phyloP scores from a whole-genome alignment of 2,797 vertebrate genomes.

The Columba guinea region DNA sequence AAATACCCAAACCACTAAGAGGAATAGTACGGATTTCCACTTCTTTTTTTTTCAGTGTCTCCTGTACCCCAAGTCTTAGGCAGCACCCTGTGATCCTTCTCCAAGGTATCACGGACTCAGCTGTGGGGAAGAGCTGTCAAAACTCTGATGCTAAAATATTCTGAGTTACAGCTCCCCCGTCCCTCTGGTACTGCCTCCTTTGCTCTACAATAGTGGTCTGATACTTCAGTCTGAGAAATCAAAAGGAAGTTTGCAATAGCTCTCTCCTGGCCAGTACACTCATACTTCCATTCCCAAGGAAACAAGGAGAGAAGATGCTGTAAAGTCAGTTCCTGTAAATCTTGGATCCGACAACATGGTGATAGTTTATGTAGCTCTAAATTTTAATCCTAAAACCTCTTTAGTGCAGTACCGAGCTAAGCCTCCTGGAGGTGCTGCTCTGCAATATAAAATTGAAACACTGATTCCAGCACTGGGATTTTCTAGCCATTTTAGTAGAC shows the following conservation, averaged over 20 bases:
- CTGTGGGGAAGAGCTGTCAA: neutral
- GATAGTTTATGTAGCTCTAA: neutral
- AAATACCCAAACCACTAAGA: neutral
- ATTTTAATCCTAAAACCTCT: neutral
- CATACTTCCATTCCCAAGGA: neutral
- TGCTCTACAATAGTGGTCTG: neutral
- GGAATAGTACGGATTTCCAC: neutral
- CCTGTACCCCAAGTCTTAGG: neutral
- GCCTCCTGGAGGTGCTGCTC: conserved; percentile 39
- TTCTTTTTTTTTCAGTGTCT: neutral
- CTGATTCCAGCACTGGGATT: neutral
- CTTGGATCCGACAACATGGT: neutral
- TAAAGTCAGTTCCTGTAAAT: neutral
- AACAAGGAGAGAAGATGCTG: neutral
- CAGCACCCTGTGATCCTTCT: neutral
- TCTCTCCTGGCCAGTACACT: neutral
- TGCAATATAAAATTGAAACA: neutral
- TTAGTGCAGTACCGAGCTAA: neutral
- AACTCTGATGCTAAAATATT: neutral
- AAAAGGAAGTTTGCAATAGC: neutral
- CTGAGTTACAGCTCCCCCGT: neutral
- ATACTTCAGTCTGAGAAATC: neutral
- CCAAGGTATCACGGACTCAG: neutral
- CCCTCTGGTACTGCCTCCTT: neutral
- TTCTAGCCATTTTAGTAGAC: neutral